Percentiles rank a stretch among this genome's conserved stretches.
Conservation (phyloP, 1,140 invertebrate species). For the Charaxes varanes region DNA sequence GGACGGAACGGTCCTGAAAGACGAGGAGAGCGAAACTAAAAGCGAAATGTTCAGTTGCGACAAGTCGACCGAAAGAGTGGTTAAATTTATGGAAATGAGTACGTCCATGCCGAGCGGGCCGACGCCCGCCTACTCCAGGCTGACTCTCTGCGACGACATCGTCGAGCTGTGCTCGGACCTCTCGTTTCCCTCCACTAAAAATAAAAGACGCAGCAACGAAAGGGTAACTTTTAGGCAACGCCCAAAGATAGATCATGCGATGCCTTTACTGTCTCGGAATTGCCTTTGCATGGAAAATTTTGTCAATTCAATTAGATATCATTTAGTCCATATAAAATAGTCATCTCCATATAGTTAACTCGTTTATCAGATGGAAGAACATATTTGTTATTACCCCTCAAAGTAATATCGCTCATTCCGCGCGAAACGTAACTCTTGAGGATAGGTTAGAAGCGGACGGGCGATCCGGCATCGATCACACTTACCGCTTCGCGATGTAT, state of each 20-base stretch:
- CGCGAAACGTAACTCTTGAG: too few species aligned
- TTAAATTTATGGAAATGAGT: slow-evolving; percentile 21
- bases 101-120: slow-evolving; percentile 27
- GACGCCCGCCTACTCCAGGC: not conserved
- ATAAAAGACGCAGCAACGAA: not conserved
- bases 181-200: not conserved
- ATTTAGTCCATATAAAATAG: too few species aligned
- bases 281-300: too few species aligned
- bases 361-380: too few species aligned
- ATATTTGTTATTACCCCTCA: too few species aligned
- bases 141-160: slow-evolving; percentile 7
- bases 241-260: not conserved
- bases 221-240: slow-evolving; percentile 3
- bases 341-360: too few species aligned
- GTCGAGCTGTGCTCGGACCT: slow-evolving; percentile 5
- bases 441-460: too few species aligned
- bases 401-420: too few species aligned
- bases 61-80: slow-evolving; percentile 28
- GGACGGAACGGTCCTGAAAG: slow-evolving; percentile 39
- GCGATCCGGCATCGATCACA: too few species aligned
- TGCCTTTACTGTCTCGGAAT: too few species aligned
- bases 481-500: too few species aligned
- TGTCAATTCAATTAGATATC: too few species aligned
- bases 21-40: slow-evolving; percentile 39
- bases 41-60: slow-evolving; percentile 23